Evolutionary conservation across 92 coral and sea anemone genomes (phyloP).

Genomic region (Zoanthus gigantus): DNA sequence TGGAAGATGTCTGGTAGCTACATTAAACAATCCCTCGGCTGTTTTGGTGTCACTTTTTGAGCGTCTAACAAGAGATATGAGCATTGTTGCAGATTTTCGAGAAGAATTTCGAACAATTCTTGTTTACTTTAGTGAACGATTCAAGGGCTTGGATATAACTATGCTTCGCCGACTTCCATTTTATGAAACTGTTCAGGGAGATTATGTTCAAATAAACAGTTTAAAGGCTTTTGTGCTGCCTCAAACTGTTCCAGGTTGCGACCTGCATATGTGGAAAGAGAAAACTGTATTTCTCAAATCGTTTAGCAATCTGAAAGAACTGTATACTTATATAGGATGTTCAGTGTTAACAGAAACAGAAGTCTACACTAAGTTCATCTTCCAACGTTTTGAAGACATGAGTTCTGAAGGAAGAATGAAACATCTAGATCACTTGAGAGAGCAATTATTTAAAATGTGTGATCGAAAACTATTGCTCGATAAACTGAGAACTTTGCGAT

Average conservation of each 20-base stretch:
- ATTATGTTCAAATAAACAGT: conserved; percentile 12
- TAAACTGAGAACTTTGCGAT: conserved; percentile 6
- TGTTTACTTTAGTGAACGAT: conserved; percentile 49
- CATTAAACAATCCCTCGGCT: conserved; percentile 55
- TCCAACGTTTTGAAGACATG: conserved; percentile 52
- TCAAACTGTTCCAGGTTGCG: conserved; percentile 39
- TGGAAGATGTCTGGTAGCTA: conserved; percentile 54
- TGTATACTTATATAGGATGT: conserved; percentile 60
- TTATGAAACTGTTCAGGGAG: conserved; percentile 58
- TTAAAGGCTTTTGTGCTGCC: conserved; percentile 53
- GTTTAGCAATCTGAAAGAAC: not conserved
- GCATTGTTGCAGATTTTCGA: conserved; percentile 20
- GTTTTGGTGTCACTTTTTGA: conserved; percentile 56
- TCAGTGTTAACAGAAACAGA: conserved; percentile 47
- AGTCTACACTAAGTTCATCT: conserved; percentile 70
- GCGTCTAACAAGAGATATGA: conserved; percentile 8
- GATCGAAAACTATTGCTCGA: conserved; percentile 5
- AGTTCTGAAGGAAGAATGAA: conserved; percentile 48
- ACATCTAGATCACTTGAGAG: conserved; percentile 58
- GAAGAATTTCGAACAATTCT: conserved; percentile 42
- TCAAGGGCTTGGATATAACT: not conserved
- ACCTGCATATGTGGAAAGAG: conserved; percentile 57
- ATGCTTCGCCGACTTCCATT: conserved; percentile 64
- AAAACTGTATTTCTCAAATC: conserved; percentile 53
- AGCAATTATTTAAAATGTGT: not conserved